phyloP scores from a whole-genome alignment of 1,140 invertebrate species.

The Drosophila bifasciata region DNA sequence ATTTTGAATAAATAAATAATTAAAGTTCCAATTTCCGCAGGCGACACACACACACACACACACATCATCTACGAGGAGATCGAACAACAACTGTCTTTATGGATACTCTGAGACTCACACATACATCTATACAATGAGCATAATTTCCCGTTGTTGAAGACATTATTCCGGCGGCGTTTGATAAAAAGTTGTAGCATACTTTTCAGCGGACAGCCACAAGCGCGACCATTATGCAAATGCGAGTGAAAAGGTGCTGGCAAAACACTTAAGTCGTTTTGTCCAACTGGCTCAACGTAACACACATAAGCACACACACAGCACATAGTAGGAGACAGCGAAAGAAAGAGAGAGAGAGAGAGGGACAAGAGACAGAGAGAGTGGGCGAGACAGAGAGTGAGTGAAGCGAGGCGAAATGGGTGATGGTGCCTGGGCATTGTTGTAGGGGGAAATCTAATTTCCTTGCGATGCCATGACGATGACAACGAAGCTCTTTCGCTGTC shows the following conservation, averaged over 20 bases:
- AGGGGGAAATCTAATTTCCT: slow-evolving; percentile 56
- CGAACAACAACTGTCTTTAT: slow-evolving; percentile 21
- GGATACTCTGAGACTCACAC: not conserved
- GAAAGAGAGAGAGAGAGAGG: not conserved
- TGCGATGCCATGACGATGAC: slow-evolving; percentile 38
- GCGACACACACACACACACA: no score
- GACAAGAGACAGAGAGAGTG: not conserved
- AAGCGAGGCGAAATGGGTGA: no score
- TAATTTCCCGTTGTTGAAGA: slow-evolving; percentile 31
- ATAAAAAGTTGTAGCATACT: slow-evolving; percentile 23
- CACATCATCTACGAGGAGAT: slow-evolving; percentile 7
- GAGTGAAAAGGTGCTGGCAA: slow-evolving; percentile 25
- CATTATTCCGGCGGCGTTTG: slow-evolving; percentile 20
- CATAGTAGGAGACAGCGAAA: not conserved
- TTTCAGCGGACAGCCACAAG: slow-evolving; percentile 10
- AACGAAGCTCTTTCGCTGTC: slow-evolving; percentile 8
- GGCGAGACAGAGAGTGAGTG: not conserved
- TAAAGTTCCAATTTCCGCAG: slow-evolving; percentile 49
- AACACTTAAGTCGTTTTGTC: slow-evolving; percentile 56
- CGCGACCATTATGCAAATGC: slow-evolving; percentile 44
- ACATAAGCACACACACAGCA: slow-evolving; percentile 1
- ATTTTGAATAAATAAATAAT: slow-evolving; percentile 78
- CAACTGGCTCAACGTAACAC: slow-evolving; percentile 22
- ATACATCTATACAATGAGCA: not conserved
- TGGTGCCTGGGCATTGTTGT: slow-evolving; percentile 26